Evolutionary conservation across 2,113 vertebrate genomes (phyloP).

Genomic region (Acrocephalus arundinaceus): DNA sequence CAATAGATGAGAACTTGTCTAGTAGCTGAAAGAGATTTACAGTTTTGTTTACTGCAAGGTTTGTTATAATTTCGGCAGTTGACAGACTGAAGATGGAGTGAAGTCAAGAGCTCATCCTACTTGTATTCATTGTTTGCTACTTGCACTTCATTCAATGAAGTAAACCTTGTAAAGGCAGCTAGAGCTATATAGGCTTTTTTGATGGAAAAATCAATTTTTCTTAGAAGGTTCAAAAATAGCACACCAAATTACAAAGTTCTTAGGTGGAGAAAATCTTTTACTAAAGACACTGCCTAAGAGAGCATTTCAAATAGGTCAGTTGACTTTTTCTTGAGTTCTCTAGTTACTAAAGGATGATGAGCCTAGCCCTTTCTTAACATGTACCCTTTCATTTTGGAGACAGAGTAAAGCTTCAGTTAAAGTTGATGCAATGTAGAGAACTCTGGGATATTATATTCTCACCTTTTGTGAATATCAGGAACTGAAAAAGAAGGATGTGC

Average conservation of each 20-base stretch:
- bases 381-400: background rate
- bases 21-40: conserved; percentile 40
- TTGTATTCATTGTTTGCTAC: background rate
- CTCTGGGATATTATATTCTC: background rate
- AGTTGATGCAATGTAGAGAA: background rate
- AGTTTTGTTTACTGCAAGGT: conserved; percentile 37
- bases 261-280: background rate
- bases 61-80: background rate
- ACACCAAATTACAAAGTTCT: background rate
- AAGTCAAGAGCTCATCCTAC: background rate
- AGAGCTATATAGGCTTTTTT: background rate
- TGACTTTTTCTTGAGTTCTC: background rate
- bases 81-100: conserved; percentile 14
- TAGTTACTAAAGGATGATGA: background rate
- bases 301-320: background rate
- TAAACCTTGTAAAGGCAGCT: background rate
- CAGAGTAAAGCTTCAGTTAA: background rate
- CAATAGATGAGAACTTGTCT: conserved; percentile 3
- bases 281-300: background rate
- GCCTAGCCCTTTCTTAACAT: background rate
- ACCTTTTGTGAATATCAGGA: background rate
- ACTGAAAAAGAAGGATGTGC: background rate
- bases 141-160: background rate
- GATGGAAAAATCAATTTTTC: background rate
- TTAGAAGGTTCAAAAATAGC: background rate